Percentiles rank a stretch among this genome's conserved stretches.
These are phyloP conservation scores for Plagodis pulveraria DNA, from an alignment of 2,888 invertebrate species.

Conservation along the genomic window DNA sequence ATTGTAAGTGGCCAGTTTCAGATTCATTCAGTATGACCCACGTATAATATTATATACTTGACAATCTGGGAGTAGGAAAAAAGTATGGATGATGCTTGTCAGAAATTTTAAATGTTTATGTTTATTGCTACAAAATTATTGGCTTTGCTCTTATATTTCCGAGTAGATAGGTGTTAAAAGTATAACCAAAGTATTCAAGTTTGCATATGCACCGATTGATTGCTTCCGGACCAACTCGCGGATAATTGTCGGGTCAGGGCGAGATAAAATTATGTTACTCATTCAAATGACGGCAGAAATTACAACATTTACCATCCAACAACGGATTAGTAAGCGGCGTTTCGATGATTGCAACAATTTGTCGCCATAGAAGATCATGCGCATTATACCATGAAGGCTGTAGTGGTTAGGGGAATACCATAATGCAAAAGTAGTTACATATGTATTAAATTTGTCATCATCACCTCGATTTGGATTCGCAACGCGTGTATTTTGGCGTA, in stretches of 20 bases:
- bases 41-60: too few species aligned
- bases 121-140: too few species aligned
- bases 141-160: too few species aligned
- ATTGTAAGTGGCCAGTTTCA: too few species aligned
- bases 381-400: constrained; percentile 81
- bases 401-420: constrained; percentile 79
- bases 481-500: constrained; percentile 25
- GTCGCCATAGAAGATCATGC: constrained; percentile 66
- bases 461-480: constrained; percentile 41
- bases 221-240: constrained; percentile 25
- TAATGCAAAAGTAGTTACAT: constrained; percentile 57
- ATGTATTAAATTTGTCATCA: constrained; percentile 71
- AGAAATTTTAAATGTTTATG: too few species aligned
- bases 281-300: constrained; percentile 51
- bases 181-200: neutral
- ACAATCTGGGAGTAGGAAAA: too few species aligned
- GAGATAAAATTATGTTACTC: constrained; percentile 47
- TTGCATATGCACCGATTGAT: constrained; percentile 3
- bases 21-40: too few species aligned
- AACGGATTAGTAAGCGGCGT: constrained; percentile 72
- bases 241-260: constrained; percentile 39
- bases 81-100: too few species aligned
- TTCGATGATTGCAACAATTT: constrained; percentile 79
- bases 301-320: constrained; percentile 53
- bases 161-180: too few species aligned